Conservation (phyloP, 2,113 vertebrate genomes). For the Oxygymnocypris stewartii region DNA sequence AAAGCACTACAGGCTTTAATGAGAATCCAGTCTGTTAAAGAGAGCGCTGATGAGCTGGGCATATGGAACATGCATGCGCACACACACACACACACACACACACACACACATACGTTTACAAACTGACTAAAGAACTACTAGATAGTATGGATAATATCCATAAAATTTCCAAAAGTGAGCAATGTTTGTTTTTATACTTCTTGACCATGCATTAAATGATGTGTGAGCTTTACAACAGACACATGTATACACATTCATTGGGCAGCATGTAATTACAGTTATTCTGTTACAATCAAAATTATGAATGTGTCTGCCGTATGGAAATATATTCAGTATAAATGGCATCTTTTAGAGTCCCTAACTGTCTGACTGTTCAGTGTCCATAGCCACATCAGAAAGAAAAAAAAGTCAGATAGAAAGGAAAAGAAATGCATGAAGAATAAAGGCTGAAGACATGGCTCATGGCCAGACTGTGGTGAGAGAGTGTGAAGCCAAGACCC, state of each 20-base stretch:
- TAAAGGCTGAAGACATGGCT: neutral
- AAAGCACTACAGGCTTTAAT: conserved; percentile 28
- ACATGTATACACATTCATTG: neutral
- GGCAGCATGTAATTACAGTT: neutral
- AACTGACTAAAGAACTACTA: conserved; percentile 4
- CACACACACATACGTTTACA: neutral
- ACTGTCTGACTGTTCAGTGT: neutral
- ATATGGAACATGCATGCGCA: conserved; percentile 34
- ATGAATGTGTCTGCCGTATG: neutral
- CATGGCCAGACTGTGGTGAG: conserved; percentile 29
- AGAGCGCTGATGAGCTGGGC: conserved; percentile 37
- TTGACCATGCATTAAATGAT: neutral
- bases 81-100: too few relatives aligned
- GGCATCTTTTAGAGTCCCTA: conserved; percentile 22
- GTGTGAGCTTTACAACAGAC: conserved; percentile 28
- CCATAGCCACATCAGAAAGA: conserved; percentile 3
- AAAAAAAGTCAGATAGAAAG: conserved; percentile 31
- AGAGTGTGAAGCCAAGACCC: conserved; percentile 48
- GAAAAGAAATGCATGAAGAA: neutral
- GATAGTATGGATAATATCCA: neutral
- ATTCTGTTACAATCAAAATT: neutral
- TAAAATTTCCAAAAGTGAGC: neutral
- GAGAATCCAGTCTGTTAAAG: conserved; percentile 43
- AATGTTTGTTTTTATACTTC: neutral
- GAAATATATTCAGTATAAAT: conserved; percentile 22